Base-by-base conservation (phyloP, 2,113 vertebrate species). In the Capreolus pygargus region DNA sequence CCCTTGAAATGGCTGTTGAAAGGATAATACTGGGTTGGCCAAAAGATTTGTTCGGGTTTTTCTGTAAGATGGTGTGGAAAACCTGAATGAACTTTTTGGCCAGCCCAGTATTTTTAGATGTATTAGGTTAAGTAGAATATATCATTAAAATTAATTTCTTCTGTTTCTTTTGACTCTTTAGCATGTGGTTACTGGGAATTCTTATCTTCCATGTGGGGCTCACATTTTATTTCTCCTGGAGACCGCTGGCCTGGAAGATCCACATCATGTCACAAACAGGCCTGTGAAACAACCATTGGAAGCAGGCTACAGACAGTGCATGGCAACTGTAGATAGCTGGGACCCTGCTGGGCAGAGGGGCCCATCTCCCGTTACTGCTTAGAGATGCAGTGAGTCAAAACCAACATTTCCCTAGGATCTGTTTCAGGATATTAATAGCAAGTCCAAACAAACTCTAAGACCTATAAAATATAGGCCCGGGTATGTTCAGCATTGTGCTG, bases 81-180 rank as follows among this genome's bases (percentile, higher is more conserved):
- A 43, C 36, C 39, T 23, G 0, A 25, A 76, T 43, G 12, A 76
- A 76, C 23, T 76, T 76, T 76, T 76, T 76, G 70, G 11, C 70
- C 70, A 76, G 7, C 3, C 36, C 70, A 76, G 7, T 76, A 27
- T 76, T 76, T 82, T 36, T 85, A 28, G 28, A 16, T 87, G 7
- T 36, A 19, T 45, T 39, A 47, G 45, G 3, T 52, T 86, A 83
- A 55, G 13, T 74, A 78, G 28, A 86, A 70, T 79, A 25, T 64
- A 64, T 47, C n/a, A 50, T 21, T 85, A 70, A 92, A 67, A 30
- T 84, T 79, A 74, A 81, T 92, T 57, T 84, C 50, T 52, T 67
- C 52, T 83, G 19, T 86, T 95, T 57, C 30, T 91, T 84, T 94
- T 78, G 39, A 36, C 43, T 23, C 60, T 82, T 89, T 60, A 67